Conservation (phyloP, 1,140 invertebrate species). For the Diachasmimorpha longicaudata region DNA sequence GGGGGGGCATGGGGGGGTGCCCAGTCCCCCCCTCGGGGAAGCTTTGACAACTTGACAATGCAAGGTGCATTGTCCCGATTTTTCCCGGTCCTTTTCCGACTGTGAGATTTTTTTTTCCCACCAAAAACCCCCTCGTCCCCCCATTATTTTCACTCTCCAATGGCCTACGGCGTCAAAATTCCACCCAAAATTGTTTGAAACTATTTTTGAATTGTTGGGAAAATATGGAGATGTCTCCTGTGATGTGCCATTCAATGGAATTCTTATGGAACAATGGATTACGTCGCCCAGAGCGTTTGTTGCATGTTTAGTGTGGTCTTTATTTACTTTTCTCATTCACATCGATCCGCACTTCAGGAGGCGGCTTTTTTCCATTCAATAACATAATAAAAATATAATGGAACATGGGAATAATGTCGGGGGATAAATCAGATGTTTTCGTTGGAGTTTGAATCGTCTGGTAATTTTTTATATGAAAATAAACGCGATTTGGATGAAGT, state of each 20-base stretch:
- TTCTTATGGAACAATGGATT: neutral
- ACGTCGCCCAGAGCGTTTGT: neutral
- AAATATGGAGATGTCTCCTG: slow-evolving; percentile 48
- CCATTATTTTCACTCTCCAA: neutral
- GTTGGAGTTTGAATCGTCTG: neutral
- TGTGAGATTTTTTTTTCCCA: slow-evolving; percentile 2
- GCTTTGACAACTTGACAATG: slow-evolving; percentile 51
- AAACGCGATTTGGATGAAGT: too few species aligned
- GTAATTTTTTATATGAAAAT: neutral
- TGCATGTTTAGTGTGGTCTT: slow-evolving; percentile 5
- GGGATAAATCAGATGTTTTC: slow-evolving; percentile 1
- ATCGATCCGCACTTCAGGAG: neutral
- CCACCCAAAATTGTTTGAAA: slow-evolving; percentile 40
- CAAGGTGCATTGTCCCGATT: slow-evolving; percentile 51
- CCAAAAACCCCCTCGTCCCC: neutral
- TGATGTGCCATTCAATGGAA: slow-evolving; percentile 10
- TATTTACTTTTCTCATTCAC: neutral
- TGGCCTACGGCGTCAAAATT: slow-evolving; percentile 15
- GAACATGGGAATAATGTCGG: neutral
- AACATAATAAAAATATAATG: neutral
- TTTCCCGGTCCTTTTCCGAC: neutral
- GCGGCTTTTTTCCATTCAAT: neutral
- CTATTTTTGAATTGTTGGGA: slow-evolving; percentile 47
- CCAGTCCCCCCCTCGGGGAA: neutral
- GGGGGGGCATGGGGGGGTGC: too few species aligned